phyloP scores from a whole-genome alignment of 1,140 invertebrate genomes.

The Lineus longissimus region DNA sequence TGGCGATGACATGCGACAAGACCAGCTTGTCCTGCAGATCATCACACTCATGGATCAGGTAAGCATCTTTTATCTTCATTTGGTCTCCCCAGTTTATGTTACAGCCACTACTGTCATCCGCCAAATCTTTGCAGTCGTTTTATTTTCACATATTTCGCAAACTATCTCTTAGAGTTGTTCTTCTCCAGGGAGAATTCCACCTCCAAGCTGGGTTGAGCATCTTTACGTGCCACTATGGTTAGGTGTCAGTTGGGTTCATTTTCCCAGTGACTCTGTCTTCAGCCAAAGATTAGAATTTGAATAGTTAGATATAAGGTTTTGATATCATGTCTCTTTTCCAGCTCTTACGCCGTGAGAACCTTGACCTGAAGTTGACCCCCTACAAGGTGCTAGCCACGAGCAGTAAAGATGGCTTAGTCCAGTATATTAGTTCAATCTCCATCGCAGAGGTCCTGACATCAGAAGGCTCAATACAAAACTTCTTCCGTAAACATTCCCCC shows the following conservation, averaged over 20 bases:
- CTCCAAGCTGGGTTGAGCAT: too few species aligned
- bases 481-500: constrained; percentile 85
- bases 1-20: constrained; percentile 97
- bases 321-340: constrained; percentile 53
- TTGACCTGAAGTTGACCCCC: constrained; percentile 92
- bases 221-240: too few species aligned
- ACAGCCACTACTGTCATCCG: neutral
- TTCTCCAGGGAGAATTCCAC: too few species aligned
- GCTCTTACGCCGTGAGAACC: constrained; percentile 83
- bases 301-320: neutral
- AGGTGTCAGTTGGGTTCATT: too few species aligned
- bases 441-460: constrained; percentile 85
- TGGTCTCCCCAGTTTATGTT: neutral
- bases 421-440: constrained; percentile 92
- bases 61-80: constrained; percentile 9
- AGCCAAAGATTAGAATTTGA: too few species aligned
- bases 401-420: constrained; percentile 83
- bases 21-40: constrained; percentile 93
- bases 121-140: neutral
- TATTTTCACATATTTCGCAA: too few species aligned
- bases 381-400: constrained; percentile 92
- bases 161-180: too few species aligned
- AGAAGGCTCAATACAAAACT: constrained; percentile 64
- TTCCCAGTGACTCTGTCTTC: too few species aligned
- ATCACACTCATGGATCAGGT: constrained; percentile 93